phyloP scores from a whole-genome alignment of 2,797 vertebrate genomes.

The Gymnothorax reevesii region DNA sequence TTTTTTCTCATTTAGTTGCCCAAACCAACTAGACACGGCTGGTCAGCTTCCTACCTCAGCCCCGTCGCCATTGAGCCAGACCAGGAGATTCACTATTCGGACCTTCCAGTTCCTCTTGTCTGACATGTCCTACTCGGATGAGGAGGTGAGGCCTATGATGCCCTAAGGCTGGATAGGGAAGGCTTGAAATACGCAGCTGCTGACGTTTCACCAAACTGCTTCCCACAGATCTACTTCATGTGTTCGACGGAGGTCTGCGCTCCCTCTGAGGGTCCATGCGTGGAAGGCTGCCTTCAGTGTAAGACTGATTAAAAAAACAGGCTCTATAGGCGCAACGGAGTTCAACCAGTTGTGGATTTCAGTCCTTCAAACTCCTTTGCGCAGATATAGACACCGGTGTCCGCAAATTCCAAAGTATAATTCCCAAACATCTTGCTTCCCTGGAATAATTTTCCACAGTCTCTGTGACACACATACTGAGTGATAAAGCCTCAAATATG shows the following conservation, averaged over 20 bases:
- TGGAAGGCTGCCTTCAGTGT: slow-evolving; percentile 73
- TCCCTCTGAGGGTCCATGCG: slow-evolving; percentile 66
- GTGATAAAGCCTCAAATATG: no score
- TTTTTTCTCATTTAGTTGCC: slow-evolving; percentile 59
- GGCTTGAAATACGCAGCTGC: not conserved
- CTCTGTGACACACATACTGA: no score
- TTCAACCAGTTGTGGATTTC: not conserved
- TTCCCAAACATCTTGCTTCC: no score
- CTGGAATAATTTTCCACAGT: no score
- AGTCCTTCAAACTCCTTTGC: not conserved
- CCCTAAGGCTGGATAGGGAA: not conserved
- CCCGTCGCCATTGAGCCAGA: slow-evolving; percentile 55
- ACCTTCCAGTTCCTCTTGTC: slow-evolving; percentile 75
- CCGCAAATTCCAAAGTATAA: no score
- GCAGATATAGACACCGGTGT: no score
- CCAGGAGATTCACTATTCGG: slow-evolving; percentile 68
- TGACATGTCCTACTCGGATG: slow-evolving; percentile 53
- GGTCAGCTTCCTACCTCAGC: slow-evolving; percentile 47
- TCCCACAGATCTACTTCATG: slow-evolving; percentile 77
- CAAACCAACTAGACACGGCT: slow-evolving; percentile 68
- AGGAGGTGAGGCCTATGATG: slow-evolving; percentile 64
- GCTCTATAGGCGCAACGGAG: not conserved
- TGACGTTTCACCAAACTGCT: not conserved
- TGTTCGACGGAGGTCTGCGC: slow-evolving; percentile 79
- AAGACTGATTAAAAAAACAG: slow-evolving; percentile 21